Evolutionary conservation across 1,140 invertebrate species (phyloP), one percentile per base, ranked within the genome.

Genomic region (Temnothorax longispinosus): DNA sequence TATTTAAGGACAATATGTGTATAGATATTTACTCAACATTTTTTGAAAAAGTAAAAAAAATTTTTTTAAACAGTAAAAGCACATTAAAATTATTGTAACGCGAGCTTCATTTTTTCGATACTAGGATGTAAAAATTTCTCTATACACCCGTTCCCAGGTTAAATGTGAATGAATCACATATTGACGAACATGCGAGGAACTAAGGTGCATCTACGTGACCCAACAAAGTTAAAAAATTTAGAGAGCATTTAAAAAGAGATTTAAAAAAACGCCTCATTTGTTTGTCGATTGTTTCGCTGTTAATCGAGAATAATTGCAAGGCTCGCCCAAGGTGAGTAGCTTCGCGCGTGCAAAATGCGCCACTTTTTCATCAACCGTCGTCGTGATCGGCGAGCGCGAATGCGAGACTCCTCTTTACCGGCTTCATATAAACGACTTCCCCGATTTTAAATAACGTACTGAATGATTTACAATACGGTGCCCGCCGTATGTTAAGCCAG

Each of bases 401-500:
- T 11, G 71, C 71, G 21, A n/a, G 65, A 69, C 74, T 27, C 8
- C 56, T 58, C 27, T 58, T 15, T 5, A n/a, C 54, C 18, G 56
- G 21, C 41, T 77, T 27, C 75, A n/a, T 35, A 64, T 78, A 64
- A 78, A 78, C 74, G 35, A 47, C 41, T 15, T n/a, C 58, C 38
- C 0, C 56, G 56, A 76, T 77, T 77, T 77, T 60, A 64, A 78
- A 78, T 64, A 78, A 64, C 27, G 58, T 3, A 3, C 75, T 2
- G 56, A 50, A 32, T 78, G 75, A 78, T 78, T 80, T 80, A 65
- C 60, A 65, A 52, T 80, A 80, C 76, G 58, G n/a, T 13, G 32
- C 13, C 54, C 41, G 60, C 18, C 56, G 58, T 64, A 50, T 0
- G 15, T 50, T 54, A 18, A 18, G 58, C 32, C 47, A 27, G 47